Percentiles rank a stretch among this genome's conserved stretches.
phyloP scores from a whole-genome alignment of 2,113 vertebrate species.

The Aegypius monachus region DNA sequence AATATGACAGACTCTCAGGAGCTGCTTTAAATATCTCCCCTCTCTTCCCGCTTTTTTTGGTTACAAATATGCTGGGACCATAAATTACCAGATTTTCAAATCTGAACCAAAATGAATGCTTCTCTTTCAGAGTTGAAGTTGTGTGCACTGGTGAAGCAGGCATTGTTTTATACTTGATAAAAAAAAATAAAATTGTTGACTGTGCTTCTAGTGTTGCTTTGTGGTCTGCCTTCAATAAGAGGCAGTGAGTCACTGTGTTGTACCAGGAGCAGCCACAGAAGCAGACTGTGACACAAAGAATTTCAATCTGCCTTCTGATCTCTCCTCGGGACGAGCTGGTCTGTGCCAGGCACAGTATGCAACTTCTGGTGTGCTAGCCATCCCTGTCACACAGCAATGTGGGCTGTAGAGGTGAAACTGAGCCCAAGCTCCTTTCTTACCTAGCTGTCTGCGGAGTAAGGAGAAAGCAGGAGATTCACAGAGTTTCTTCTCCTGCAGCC shows the following conservation, averaged over 20 bases:
- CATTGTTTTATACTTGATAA: background rate
- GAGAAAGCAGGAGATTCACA: background rate
- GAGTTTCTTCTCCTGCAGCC: background rate
- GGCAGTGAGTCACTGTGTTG: background rate
- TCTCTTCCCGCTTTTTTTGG: accelerated
- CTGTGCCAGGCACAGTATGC: background rate
- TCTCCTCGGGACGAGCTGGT: background rate
- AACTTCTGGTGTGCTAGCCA: background rate
- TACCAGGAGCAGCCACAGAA: constrained; percentile 28
- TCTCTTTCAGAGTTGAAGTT: background rate
- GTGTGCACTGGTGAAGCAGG: background rate
- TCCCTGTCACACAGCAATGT: background rate
- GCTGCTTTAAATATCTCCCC: background rate
- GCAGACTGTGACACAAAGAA: background rate
- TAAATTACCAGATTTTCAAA: background rate
- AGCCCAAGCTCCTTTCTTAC: background rate
- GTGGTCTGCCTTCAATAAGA: background rate
- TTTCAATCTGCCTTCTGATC: background rate
- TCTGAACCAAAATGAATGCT: background rate
- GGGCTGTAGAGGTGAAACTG: background rate
- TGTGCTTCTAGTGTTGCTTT: background rate
- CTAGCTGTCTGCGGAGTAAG: background rate
- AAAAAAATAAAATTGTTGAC: background rate
- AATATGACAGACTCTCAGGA: background rate
- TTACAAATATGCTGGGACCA: background rate